phyloP scores from a whole-genome alignment of 2,888 invertebrate species.

The Xanthorhoe designata region DNA sequence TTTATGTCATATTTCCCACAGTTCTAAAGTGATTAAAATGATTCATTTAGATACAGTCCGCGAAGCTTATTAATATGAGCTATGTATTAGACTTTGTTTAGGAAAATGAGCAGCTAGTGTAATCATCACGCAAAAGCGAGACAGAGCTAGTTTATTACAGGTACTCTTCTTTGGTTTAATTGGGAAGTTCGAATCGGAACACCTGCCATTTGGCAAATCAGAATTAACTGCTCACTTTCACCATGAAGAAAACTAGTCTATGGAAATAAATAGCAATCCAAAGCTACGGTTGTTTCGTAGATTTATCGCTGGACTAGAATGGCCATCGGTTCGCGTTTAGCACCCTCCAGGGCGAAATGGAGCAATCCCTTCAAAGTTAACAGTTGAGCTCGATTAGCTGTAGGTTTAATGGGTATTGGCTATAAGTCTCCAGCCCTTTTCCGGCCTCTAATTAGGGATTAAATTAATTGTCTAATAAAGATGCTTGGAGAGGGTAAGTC shows the following conservation, averaged over 20 bases:
- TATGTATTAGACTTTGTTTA: no score
- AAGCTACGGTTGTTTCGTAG: conserved; percentile 67
- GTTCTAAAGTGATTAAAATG: no score
- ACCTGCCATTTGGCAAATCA: neutral
- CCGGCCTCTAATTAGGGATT: conserved; percentile 47
- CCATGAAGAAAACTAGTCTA: conserved; percentile 19
- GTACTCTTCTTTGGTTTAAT: no score
- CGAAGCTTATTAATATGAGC: no score
- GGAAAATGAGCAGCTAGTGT: no score
- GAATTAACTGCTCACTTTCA: conserved; percentile 4
- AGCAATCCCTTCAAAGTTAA: conserved; percentile 51
- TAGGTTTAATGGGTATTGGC: conserved; percentile 54
- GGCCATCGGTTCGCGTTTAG: conserved; percentile 72
- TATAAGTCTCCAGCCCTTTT: conserved; percentile 48
- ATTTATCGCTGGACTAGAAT: conserved; percentile 69
- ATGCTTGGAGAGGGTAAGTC: conserved; percentile 27
- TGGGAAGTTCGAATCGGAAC: neutral
- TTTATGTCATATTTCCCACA: no score
- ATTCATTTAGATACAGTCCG: no score
- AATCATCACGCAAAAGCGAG: no score
- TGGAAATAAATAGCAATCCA: conserved; percentile 38
- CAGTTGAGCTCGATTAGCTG: conserved; percentile 59
- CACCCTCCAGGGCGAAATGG: conserved; percentile 62
- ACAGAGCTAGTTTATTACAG: no score
- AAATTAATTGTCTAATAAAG: conserved; percentile 43